Conservation (phyloP, 1,140 invertebrate genomes). For the Pachypeltis micranthus region DNA sequence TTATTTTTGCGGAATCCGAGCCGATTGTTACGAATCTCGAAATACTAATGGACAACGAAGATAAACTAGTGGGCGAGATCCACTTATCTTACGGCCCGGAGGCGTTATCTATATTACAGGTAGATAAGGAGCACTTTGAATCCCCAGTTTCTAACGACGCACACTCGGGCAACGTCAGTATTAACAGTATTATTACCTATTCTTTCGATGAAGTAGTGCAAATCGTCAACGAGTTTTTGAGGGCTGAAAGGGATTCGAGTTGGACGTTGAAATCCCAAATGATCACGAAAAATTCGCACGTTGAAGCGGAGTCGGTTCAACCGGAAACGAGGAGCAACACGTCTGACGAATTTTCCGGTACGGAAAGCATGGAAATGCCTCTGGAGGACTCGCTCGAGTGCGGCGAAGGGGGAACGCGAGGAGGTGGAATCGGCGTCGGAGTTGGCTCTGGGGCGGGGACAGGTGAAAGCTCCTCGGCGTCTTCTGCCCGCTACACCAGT, state of each 20-base stretch:
- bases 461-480: constrained; percentile 32
- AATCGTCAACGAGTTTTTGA: constrained; percentile 17
- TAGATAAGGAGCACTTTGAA: constrained; percentile 16
- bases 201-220: constrained; percentile 18
- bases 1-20: neutral
- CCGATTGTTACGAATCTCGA: neutral
- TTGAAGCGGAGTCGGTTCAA: constrained; percentile 8
- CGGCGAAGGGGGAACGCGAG: neutral
- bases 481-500: constrained; percentile 60
- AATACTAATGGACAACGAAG: neutral
- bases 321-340: constrained; percentile 23
- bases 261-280: constrained; percentile 1
- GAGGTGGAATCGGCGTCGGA: constrained; percentile 27
- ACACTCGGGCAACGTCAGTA: neutral
- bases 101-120: neutral
- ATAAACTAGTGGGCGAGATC: neutral
- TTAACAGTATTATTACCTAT: constrained; percentile 19
- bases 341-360: constrained; percentile 29
- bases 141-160: constrained; percentile 12
- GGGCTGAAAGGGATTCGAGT: constrained; percentile 13
- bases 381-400: constrained; percentile 21
- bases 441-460: constrained; percentile 31
- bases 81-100: neutral
- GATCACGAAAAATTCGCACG: constrained; percentile 19
- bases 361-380: constrained; percentile 31